Evolutionary conservation across 37 sponge, comb jelly and placozoan genomes (phyloP), one percentile per base, ranked within the genome.

Genomic region (Aphrocallistes beatrix): DNA sequence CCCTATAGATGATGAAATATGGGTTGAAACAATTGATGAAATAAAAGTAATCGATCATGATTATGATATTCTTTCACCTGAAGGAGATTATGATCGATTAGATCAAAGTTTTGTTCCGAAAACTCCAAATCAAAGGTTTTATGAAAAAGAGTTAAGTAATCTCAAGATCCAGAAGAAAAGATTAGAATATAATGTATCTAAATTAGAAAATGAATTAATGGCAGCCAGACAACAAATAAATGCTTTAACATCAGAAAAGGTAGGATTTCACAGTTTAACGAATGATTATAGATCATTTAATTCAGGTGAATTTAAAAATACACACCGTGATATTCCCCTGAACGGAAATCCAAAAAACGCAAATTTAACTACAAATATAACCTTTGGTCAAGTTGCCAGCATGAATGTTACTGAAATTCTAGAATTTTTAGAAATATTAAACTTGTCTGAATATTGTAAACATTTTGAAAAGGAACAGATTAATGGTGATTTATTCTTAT

Each of bases 401-500:
- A 60, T 60, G 75, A 60, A 60, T 32, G 3, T 30, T 6, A 60
- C 25, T 32, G 32, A 60, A 60, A 60, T 60, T 32, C 1, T 21
- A 25, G n/a, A 60, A 3, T 60, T 60, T 8, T 13, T 60, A 60
- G 28, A 60, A 3, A 19, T 25, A 13, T 30, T 60, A 32, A 60
- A 60, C 75, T 13, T 60, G 8, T 32, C 75, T 60, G 28, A 19
- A 25, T 60, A 60, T 60, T 8, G 6, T 13, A 30, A 60, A 60
- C 10, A 3, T 3, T 60, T 60, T 13, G 75, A 60, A 6, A 60
- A 60, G 34, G 75, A 60, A 60, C 25, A 13, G n/a, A 60, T 60
- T 60, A 60, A 60, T 28, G 75, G 75, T 3, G 75, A 60, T 60
- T 60, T 60, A 19, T 60, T 60, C n/a, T 60, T 60, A 60, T 60